Evolutionary conservation across 2,797 vertebrate species (phyloP), one percentile per base, ranked within the genome.

Genomic region (Podargus strigoides): DNA sequence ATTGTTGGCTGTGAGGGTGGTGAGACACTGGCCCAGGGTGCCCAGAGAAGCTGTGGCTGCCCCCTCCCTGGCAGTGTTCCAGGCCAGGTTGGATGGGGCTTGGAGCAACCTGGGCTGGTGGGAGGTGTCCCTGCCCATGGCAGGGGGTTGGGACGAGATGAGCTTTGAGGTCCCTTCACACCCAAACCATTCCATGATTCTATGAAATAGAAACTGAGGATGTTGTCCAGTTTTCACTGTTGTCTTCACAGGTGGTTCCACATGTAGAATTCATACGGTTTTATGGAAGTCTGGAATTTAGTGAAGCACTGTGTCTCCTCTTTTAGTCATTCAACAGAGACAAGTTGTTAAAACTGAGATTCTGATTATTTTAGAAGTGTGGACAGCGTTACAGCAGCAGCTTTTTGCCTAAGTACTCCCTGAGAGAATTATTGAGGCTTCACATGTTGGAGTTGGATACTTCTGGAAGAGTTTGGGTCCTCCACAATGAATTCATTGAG

Each of bases 201-300:
- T n/a, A n/a, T n/a, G n/a, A 23, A 73, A 30, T 1, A 21, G 12
- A 34, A 87, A 32, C 9, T 42, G 41, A 15, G 21, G 37, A 53
- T 90, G 73, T 73, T 63, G n/a, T 9, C 49, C 20, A 14, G 3
- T 68, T 81, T 59, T 49, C 44, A 19, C 23, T 28, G 27, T 39
- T 0, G 0, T 36, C 30, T 22, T 73, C 37, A 13, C 3, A 37
- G 64, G 56, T 15, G 36, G 42, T 42, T 62, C 7, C n/a, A 37
- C 27, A 6, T 2, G 4, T 4, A 8, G 24, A 18, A 7, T 22
- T n/a, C 5, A 2, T 3, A 5, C 3, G 42, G n/a, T 55, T 52
- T 68, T 68, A 30, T 3, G 6, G 16, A 16, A 47, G 7, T 12
- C 47, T 32, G 42, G 36, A 14, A 34, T 37, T 37, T 7, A 36